Conservation (phyloP, 2,113 vertebrate genomes). For the Calyptomena viridis region DNA sequence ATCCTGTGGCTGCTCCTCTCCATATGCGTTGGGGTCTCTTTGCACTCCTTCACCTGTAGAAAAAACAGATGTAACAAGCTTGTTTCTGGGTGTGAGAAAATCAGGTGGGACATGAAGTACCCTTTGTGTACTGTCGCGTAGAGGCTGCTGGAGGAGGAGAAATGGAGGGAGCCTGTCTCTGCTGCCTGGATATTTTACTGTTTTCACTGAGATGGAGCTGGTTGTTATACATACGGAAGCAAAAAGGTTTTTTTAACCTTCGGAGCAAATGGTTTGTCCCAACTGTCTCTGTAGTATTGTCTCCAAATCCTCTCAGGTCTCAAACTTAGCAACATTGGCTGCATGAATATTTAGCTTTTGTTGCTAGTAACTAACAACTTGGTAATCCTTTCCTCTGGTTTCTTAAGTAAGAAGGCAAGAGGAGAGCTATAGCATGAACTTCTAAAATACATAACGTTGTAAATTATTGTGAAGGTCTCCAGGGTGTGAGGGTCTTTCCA, state of each 20-base stretch:
- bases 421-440: not conserved
- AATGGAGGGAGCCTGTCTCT: not conserved
- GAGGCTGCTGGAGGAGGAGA: not conserved
- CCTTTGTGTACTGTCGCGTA: fast-evolving
- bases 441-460: not conserved
- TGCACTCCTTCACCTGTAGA: not conserved
- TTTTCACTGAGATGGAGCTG: not conserved
- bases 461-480: not conserved
- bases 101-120: not conserved
- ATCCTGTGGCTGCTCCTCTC: not conserved
- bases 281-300: not conserved
- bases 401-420: not conserved
- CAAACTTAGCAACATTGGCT: not conserved
- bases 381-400: not conserved
- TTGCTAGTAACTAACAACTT: not conserved
- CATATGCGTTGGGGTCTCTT: not conserved
- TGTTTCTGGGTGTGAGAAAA: not conserved
- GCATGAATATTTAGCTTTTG: not conserved
- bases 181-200: not conserved
- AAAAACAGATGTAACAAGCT: not conserved
- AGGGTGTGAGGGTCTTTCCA: not conserved
- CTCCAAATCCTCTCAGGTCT: not conserved
- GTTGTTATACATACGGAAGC: not conserved
- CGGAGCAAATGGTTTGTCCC: not conserved
- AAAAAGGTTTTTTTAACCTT: not conserved